phyloP scores from a whole-genome alignment of 2,797 vertebrate species.

The Miichthys miiuy region DNA sequence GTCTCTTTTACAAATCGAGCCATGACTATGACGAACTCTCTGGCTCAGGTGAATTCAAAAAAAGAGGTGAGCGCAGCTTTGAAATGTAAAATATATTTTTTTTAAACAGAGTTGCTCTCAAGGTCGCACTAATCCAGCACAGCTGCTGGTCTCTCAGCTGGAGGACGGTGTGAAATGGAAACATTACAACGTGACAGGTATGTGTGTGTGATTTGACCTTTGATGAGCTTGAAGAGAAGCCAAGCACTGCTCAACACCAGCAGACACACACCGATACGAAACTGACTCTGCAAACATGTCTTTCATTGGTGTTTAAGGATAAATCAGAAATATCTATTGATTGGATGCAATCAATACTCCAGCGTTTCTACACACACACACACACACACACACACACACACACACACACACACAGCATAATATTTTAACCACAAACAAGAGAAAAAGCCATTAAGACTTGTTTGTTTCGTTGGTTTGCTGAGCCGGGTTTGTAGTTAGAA shows the following conservation, averaged over 20 bases:
- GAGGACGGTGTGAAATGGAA: slow-evolving; percentile 46
- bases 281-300: background rate
- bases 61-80: slow-evolving; percentile 28
- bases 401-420: background rate
- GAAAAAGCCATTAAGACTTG: slow-evolving; percentile 13
- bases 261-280: background rate
- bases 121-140: slow-evolving; percentile 31
- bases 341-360: slow-evolving; percentile 1
- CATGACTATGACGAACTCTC: slow-evolving; percentile 31
- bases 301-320: slow-evolving; percentile 1
- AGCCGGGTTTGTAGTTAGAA: background rate
- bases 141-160: slow-evolving; percentile 30
- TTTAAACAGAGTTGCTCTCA: slow-evolving; percentile 5
- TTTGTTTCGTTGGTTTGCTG: background rate
- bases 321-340: slow-evolving; percentile 10
- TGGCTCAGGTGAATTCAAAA: background rate
- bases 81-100: slow-evolving; percentile 44
- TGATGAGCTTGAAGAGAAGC: background rate
- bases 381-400: slow-evolving; percentile 4
- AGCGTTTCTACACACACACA: slow-evolving; percentile 5
- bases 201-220: slow-evolving; percentile 31
- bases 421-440: background rate
- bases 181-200: slow-evolving; percentile 27
- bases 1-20: slow-evolving; percentile 31
- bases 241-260: slow-evolving; percentile 15